A percentile compares a stretch with the other conserved stretches of the same genome.
Conservation (phyloP, 2,113 vertebrate genomes). For the Megaceryle torquata region DNA sequence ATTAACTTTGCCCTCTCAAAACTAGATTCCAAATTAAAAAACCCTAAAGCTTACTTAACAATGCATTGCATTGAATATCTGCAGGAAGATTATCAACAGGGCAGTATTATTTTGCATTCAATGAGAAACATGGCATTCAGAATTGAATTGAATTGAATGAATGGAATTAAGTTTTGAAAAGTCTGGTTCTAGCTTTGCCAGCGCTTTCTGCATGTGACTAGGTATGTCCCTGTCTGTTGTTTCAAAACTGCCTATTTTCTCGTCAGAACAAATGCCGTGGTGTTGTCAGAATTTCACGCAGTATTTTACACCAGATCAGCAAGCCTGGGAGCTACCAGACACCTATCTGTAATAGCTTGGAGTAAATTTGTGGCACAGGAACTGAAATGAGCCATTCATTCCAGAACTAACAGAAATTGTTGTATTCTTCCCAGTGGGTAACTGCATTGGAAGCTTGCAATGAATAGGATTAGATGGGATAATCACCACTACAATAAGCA, state of each 20-base stretch:
- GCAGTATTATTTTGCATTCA: background rate
- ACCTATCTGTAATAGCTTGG: background rate
- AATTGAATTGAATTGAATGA: no score
- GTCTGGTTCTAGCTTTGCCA: background rate
- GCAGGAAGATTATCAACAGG: background rate
- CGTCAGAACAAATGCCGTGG: background rate
- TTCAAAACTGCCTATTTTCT: background rate
- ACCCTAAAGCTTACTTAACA: background rate
- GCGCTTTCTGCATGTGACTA: background rate
- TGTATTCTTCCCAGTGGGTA: slow-evolving; percentile 19
- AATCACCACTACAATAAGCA: slow-evolving; percentile 38
- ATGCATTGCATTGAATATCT: background rate
- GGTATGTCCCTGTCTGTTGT: accelerated
- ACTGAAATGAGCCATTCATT: background rate
- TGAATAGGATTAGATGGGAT: slow-evolving; percentile 59
- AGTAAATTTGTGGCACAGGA: background rate
- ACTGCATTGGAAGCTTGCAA: slow-evolving; percentile 36
- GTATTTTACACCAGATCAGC: background rate
- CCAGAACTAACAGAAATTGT: slow-evolving; percentile 3
- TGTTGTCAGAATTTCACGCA: background rate
- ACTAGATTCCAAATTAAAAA: background rate
- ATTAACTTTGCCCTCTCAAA: background rate
- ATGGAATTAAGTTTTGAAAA: background rate
- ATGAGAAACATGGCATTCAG: background rate
- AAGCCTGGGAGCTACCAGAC: background rate